Evolutionary conservation across 2,113 vertebrate genomes (phyloP).

Genomic region (Pygoscelis adeliae): DNA sequence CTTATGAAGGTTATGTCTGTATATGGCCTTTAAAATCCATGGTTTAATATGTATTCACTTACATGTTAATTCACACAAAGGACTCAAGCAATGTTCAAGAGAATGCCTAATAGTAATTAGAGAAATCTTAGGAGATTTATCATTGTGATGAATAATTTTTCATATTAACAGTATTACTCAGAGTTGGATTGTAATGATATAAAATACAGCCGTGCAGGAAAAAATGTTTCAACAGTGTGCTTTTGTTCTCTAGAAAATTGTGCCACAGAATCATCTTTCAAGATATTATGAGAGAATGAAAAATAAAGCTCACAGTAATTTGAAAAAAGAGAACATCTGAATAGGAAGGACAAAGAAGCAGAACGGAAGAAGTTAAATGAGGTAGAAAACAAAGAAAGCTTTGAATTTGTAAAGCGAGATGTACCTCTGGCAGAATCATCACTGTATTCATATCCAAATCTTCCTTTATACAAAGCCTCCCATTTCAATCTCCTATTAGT

Average conservation of each 20-base stretch:
- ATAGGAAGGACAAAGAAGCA: not conserved
- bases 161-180: not conserved
- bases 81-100: not conserved
- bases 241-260: conserved; percentile 33
- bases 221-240: not conserved
- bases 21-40: not conserved
- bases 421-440: not conserved
- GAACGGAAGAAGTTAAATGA: not conserved
- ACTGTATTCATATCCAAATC: not conserved
- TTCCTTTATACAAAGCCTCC: not conserved
- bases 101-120: not conserved
- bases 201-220: not conserved
- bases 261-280: conserved; percentile 20
- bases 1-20: not conserved
- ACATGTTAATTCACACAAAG: not conserved
- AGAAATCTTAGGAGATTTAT: not conserved
- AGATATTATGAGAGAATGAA: not conserved
- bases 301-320: not conserved
- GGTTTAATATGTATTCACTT: not conserved
- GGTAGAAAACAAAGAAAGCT: conserved; percentile 11
- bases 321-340: not conserved
- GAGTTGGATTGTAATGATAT: not conserved
- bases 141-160: not conserved
- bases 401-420: not conserved
- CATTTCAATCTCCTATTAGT: not conserved